Percentiles rank a stretch among this genome's conserved stretches.
Evolutionary conservation across 2,113 vertebrate genomes (phyloP).

Genomic region (Melanerpes formicivorus): DNA sequence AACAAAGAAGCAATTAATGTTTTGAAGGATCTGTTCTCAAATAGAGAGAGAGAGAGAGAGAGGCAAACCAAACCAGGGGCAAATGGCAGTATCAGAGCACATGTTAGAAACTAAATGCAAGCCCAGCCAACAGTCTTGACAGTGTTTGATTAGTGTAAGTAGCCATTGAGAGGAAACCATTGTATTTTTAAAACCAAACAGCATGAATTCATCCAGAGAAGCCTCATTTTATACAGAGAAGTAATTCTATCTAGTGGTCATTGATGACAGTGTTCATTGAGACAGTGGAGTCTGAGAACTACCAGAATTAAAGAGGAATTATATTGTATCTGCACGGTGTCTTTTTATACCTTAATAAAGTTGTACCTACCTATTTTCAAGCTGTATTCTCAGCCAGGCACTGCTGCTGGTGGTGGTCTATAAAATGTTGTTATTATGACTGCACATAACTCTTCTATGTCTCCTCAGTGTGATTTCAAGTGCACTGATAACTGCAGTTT

Average conservation of each 20-base stretch:
- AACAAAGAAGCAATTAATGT: not conserved
- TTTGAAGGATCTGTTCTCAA: not conserved
- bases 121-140: slow-evolving; percentile 1
- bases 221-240: slow-evolving; percentile 34
- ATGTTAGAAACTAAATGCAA: slow-evolving; percentile 2
- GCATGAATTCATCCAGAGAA: slow-evolving; percentile 16
- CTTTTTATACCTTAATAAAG: slow-evolving; percentile 64
- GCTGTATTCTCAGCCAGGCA: slow-evolving; percentile 22
- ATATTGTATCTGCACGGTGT: slow-evolving; percentile 45
- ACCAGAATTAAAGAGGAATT: slow-evolving; percentile 23
- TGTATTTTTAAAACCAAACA: slow-evolving; percentile 50
- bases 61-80: not conserved
- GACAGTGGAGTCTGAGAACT: slow-evolving; percentile 9
- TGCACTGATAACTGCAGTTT: slow-evolving; percentile 10
- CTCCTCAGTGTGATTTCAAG: not conserved
- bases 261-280: slow-evolving; percentile 21
- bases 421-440: slow-evolving; percentile 13
- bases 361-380: slow-evolving; percentile 48
- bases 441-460: slow-evolving; percentile 24
- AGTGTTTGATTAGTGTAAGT: slow-evolving; percentile 42
- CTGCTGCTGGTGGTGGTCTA: slow-evolving; percentile 17
- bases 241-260: not conserved
- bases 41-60: not conserved
- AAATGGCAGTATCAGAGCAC: not conserved
- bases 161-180: slow-evolving; percentile 24